Conservation (phyloP, 2,888 invertebrate genomes). For the Salpingus planirostris region DNA sequence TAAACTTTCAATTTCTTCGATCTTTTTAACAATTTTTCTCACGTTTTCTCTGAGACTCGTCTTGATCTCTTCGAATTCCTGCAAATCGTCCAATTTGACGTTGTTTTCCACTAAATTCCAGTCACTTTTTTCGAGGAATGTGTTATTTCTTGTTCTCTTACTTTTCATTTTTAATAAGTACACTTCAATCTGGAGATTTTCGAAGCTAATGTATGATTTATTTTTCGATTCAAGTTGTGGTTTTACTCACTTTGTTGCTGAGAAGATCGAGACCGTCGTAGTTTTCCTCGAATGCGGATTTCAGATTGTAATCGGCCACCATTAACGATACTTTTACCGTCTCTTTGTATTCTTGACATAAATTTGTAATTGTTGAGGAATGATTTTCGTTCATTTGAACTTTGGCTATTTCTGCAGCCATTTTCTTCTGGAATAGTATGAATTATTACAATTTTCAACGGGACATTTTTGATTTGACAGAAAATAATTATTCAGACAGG, state of each 20-base stretch:
- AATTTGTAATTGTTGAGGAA: too few relatives aligned
- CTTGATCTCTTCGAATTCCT: conserved; percentile 7
- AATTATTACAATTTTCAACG: background rate
- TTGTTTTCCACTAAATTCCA: too few relatives aligned
- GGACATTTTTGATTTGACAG: too few relatives aligned
- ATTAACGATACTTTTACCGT: conserved; percentile 4
- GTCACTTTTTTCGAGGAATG: too few relatives aligned
- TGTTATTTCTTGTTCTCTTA: too few relatives aligned
- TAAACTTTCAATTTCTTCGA: conserved; percentile 17
- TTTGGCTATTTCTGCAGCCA: background rate
- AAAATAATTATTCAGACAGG: too few relatives aligned
- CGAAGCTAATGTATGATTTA: too few relatives aligned
- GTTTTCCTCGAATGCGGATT: conserved; percentile 3
- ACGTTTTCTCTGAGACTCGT: conserved; percentile 7
- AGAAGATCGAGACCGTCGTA: conserved; percentile 3
- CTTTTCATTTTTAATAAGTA: too few relatives aligned
- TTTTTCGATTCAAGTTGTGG: too few relatives aligned
- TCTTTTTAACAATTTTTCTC: conserved; percentile 13
- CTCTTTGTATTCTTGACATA: conserved; percentile 6
- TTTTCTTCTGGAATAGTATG: background rate
- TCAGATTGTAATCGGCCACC: conserved; percentile 3
- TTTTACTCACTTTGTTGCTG: background rate
- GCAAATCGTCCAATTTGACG: background rate
- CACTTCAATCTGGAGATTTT: too few relatives aligned
- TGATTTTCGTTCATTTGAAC: conserved; percentile 2